Conservation (phyloP, 2,797 vertebrate species). For the Streptopelia turtur region DNA sequence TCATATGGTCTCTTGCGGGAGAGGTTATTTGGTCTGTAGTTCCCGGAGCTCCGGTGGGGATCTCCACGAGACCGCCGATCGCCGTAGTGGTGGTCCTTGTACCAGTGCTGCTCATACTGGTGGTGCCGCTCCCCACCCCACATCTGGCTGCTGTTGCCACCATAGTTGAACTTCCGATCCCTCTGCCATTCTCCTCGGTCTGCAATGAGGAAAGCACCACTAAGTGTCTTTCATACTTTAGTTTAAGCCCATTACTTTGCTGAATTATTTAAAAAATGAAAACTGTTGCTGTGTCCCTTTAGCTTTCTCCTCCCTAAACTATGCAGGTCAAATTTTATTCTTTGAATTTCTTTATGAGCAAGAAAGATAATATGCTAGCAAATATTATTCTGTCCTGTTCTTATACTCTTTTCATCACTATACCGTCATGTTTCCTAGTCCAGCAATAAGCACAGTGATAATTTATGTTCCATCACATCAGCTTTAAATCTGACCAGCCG, state of each 20-base stretch:
- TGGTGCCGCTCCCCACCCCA: constrained; percentile 96
- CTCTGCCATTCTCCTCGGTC: constrained; percentile 97
- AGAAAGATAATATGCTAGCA: not conserved
- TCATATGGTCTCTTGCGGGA: constrained; percentile 93
- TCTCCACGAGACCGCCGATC: constrained; percentile 89
- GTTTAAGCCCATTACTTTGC: not conserved
- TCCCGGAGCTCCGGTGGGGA: constrained; percentile 87
- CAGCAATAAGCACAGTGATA: not conserved
- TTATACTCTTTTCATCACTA: not conserved
- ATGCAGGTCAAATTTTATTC: fast-evolving
- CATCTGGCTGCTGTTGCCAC: constrained; percentile 87
- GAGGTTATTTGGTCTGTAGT: constrained; percentile 89
- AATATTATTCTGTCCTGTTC: not conserved
- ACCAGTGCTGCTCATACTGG: constrained; percentile 90
- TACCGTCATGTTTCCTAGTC: not conserved
- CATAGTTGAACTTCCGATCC: constrained; percentile 93
- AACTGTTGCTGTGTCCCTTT: not conserved
- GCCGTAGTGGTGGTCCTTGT: constrained; percentile 94
- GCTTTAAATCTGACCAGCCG: not conserved
- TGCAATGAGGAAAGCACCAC: constrained; percentile 48
- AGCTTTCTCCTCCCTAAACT: not conserved
- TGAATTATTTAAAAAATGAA: not conserved
- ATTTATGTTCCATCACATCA: not conserved
- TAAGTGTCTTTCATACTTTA: not conserved
- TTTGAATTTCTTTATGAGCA: not conserved